Conservation (phyloP, 1,140 invertebrate species). For the Drosophila fuyamai region DNA sequence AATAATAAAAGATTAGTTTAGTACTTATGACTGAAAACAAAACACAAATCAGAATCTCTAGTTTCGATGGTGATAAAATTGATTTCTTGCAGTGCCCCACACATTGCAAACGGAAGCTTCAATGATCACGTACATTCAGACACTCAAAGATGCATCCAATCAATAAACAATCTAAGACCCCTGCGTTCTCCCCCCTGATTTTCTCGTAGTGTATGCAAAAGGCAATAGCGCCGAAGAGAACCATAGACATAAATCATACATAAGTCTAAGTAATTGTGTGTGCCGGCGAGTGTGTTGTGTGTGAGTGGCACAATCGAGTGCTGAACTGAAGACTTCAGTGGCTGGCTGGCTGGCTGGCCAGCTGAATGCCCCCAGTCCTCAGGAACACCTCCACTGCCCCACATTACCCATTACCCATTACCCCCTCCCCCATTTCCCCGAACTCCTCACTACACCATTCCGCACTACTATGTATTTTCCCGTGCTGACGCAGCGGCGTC, state of each 20-base stretch:
- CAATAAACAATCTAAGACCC: background rate
- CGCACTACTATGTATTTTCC: constrained; percentile 3
- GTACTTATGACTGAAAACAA: too few species aligned
- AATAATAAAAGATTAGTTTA: too few species aligned
- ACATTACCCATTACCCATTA: background rate
- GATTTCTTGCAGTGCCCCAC: background rate
- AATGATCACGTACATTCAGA: constrained; percentile 1
- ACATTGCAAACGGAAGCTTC: constrained; percentile 2
- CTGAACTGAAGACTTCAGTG: constrained; percentile 8
- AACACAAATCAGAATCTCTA: too few species aligned
- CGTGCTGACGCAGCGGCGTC: constrained; percentile 53
- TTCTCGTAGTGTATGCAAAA: constrained; percentile 33
- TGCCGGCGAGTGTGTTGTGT: constrained; percentile 18
- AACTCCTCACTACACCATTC: background rate
- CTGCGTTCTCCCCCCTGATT: background rate
- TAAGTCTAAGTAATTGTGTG: constrained; percentile 80
- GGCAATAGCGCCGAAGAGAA: constrained; percentile 40
- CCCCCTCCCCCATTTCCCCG: background rate
- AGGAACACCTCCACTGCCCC: background rate
- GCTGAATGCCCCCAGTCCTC: constrained; percentile 13
- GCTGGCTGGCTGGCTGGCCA: constrained; percentile 42
- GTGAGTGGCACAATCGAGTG: constrained; percentile 15
- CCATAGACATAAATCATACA: constrained; percentile 75
- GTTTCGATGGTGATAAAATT: too few species aligned
- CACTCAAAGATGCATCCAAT: constrained; percentile 4